Base-by-base conservation (phyloP, 2,113 vertebrate species). In the Alouatta palliata region DNA sequence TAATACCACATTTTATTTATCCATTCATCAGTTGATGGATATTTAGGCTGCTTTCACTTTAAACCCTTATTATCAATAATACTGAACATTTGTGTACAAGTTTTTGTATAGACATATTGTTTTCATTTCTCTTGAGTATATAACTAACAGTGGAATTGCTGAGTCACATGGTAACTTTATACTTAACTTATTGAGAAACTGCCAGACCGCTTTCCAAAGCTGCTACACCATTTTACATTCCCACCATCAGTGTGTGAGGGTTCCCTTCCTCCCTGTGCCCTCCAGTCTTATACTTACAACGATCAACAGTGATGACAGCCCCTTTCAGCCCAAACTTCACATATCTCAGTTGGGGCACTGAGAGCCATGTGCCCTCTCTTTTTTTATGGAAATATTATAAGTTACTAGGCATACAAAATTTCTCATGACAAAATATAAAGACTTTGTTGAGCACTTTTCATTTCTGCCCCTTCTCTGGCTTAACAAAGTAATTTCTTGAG, bases 1-100 rank as follows among this genome's bases (percentile, higher is more conserved):
- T 92, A 96, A 96, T 40, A 58, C 21, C 43, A 76, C 58, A 61
- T 91, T 92, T 88, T 85, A 58, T 81, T 70, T 90, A 87, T 37
- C 45, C 73, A 71, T 16, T 45, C 7, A 17, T 82, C 27, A 58
- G 25, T 21, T 83, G 47, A 45, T 71, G 6, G 21, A 58, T 19
- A 76, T 68, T 86, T 90, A 70, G 66, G 25, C 92, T 56, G 25
- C 58, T 80, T 64, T 32, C 8, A 49, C 17, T 43, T 93, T 85
- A 90, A 49, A 27, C 37, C 93, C 17, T 87, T 84, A 47, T 79
- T 80, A 97, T 84, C 56, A 87, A 82, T 54, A 49, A n/a, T 43
- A 45, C 8, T 90, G 49, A 94, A 87, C 40, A 94, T 68, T 91
- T 9, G 17, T 87, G 52, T 73, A 68, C 75, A 93, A 27, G 73